Percentiles rank a stretch among this genome's conserved stretches.
phyloP scores from a whole-genome alignment of 2,888 invertebrate genomes.

The Galerucella calmariensis region DNA sequence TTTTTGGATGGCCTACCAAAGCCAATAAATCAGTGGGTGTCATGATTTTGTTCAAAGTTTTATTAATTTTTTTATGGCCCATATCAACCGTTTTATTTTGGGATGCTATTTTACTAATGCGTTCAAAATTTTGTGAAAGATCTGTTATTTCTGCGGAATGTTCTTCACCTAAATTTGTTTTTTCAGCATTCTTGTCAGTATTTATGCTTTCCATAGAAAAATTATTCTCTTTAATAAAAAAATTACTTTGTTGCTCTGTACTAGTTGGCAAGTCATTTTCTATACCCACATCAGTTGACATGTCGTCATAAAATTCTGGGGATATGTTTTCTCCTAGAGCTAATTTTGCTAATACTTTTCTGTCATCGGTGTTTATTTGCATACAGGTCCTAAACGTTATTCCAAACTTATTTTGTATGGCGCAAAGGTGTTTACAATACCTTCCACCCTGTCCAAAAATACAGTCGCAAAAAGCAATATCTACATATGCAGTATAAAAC shows the following conservation, averaged over 20 bases:
- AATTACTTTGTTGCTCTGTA: not conserved
- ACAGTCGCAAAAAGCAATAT: not conserved
- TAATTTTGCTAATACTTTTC: not conserved
- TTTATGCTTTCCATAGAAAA: not conserved
- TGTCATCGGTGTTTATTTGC: slow-evolving; percentile 8
- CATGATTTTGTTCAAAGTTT: no score
- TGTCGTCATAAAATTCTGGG: no score
- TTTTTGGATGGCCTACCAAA: not conserved
- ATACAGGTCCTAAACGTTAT: slow-evolving; percentile 1
- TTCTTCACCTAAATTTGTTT: slow-evolving; percentile 6
- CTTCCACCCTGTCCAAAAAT: no score
- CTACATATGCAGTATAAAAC: not conserved
- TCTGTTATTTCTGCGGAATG: no score
- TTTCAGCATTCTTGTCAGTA: not conserved
- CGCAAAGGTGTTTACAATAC: no score
- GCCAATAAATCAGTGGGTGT: not conserved
- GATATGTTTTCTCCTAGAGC: not conserved
- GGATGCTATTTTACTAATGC: no score
- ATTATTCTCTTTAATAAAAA: not conserved
- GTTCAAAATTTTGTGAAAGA: no score
- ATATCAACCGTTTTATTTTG: no score
- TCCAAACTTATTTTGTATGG: no score
- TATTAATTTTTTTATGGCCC: no score
- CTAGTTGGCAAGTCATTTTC: no score
- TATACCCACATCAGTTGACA: no score